A percentile compares a stretch with the other conserved stretches of the same genome.
phyloP scores from a whole-genome alignment of 2,797 vertebrate species.

The Antrozous pallidus region DNA sequence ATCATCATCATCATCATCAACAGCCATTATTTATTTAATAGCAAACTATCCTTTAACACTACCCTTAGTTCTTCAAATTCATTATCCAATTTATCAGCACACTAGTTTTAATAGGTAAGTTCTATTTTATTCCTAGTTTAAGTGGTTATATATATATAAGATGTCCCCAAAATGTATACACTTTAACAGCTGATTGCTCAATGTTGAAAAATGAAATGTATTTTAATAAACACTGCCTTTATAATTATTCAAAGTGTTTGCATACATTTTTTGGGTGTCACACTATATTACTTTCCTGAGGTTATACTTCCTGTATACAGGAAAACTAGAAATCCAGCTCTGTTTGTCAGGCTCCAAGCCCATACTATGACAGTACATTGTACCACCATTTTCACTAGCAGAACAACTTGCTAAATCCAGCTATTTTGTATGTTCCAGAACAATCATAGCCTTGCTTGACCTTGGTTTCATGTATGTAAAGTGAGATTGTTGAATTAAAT shows the following conservation, averaged over 20 bases:
- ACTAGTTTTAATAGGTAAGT: not conserved
- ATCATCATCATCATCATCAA: not conserved
- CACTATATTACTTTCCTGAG: not conserved
- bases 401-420: not conserved
- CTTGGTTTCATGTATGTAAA: not conserved
- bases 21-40: not conserved
- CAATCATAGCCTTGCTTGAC: not conserved
- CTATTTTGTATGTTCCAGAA: not conserved
- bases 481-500: not conserved
- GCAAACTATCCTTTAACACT: not conserved
- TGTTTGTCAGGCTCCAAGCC: not conserved
- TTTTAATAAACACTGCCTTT: too few species aligned
- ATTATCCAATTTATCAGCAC: not conserved
- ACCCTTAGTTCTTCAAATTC: not conserved
- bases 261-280: too few species aligned
- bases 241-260: too few species aligned
- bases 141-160: not conserved
- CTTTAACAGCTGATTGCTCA: too few species aligned
- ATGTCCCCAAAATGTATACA: too few species aligned
- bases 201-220: too few species aligned
- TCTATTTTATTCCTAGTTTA: not conserved
- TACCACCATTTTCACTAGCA: not conserved
- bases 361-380: not conserved
- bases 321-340: not conserved
- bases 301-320: not conserved